Evolutionary conservation across 2,888 invertebrate species (phyloP), one percentile per base, ranked within the genome.

Genomic region (Caenorhabditis afra): DNA sequence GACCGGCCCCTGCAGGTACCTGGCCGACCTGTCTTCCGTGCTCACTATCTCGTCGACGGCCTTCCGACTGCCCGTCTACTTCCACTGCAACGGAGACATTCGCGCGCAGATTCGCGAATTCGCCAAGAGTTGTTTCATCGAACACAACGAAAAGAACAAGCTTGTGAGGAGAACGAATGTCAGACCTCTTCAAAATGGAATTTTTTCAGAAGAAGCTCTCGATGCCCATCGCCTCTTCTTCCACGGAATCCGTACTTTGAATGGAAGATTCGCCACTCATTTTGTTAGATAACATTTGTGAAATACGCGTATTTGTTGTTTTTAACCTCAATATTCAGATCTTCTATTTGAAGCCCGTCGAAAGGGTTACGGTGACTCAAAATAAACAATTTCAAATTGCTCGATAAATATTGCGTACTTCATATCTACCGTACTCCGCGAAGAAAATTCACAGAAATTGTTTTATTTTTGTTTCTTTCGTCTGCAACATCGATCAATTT

Each of bases 31-130:
- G 39, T 85, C 85, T 7, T 85, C 85, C 0, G 71, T 85, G 4
- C 71, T 84, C 29, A 82, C 85, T 10, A 84, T 84, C n/a, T 81
- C 81, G 37, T 82, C 82, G 11, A 85, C 85, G 0, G 81, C 85
- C 8, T 73, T 84, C 50, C 80, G 85, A 11, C 78, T 85, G 5
- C 84, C 84, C 14, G 82, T 85, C n/a, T 85, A 85, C 50, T 85
- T 73, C 44, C 77, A 74, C 29, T 83, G 82, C 20, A 85, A 84
- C 57, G 65, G 74, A 23, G 81, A 80, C 39, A 81, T 85, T 41
- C 57, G 82, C 14, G 57, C 58, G 16, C 83, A 84, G 47, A 71
- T 85, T 14, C 50, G 74, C 44, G 70, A 74, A 16, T 74, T 74
- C 44, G 45, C 73, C 0, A 61, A 49, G n/a, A 73, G 52, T 58